Evolutionary conservation across 2,113 vertebrate species (phyloP).

Genomic region (Octodon degus): DNA sequence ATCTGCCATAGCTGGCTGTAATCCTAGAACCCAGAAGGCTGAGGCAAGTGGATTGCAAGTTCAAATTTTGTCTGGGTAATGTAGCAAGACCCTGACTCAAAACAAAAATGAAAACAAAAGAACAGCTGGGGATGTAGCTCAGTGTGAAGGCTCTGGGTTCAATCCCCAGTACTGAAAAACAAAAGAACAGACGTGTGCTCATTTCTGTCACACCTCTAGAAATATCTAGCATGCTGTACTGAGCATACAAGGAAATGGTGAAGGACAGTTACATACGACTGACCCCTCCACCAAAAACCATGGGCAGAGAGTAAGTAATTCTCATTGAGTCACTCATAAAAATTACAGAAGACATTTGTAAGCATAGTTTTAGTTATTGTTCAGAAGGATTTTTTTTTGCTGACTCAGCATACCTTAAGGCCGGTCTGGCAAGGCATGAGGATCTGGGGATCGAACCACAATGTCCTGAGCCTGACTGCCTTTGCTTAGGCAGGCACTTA

Average conservation of each 20-base stretch:
- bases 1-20: not conserved
- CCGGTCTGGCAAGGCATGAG: too few species aligned
- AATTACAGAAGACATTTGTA: not conserved
- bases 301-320: constrained; percentile 14
- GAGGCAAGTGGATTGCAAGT: not conserved
- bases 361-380: not conserved
- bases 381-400: too few species aligned
- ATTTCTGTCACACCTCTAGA: not conserved
- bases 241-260: not conserved
- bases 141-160: not conserved
- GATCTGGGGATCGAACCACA: too few species aligned
- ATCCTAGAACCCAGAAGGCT: not conserved
- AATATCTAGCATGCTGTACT: not conserved
- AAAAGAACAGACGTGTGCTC: not conserved
- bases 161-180: not conserved
- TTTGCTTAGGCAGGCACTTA: too few species aligned
- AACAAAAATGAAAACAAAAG: not conserved
- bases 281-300: not conserved
- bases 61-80: not conserved
- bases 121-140: not conserved
- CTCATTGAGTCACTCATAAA: not conserved
- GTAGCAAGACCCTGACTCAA: not conserved
- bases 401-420: too few species aligned
- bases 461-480: too few species aligned
- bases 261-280: not conserved